phyloP scores from a whole-genome alignment of 2,888 invertebrate genomes.

The Sepioteuthis lessoniana region DNA sequence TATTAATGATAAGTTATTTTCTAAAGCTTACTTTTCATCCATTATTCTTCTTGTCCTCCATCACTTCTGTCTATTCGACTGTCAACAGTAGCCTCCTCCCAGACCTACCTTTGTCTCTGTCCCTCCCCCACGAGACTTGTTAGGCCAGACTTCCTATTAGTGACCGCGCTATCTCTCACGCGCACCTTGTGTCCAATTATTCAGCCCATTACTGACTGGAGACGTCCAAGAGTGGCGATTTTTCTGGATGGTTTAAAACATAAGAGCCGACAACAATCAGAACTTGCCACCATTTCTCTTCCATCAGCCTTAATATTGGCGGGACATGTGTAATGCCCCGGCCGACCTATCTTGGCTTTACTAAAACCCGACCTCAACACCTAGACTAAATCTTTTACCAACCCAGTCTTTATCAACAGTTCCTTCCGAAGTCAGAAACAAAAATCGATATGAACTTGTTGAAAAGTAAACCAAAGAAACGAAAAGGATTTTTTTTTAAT shows the following conservation, averaged over 20 bases:
- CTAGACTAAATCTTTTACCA: neutral
- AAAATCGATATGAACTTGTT: neutral
- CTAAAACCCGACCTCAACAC: neutral
- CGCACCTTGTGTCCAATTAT: constrained; percentile 23
- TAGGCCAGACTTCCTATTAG: constrained; percentile 11
- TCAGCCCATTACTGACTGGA: neutral
- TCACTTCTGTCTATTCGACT: neutral
- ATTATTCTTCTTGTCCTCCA: neutral
- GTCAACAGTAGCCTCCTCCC: neutral
- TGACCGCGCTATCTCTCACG: neutral
- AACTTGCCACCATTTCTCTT: neutral
- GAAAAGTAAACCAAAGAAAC: neutral
- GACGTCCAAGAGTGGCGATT: constrained; percentile 33
- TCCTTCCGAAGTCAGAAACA: neutral
- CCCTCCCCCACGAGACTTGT: neutral
- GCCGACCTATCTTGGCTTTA: neutral
- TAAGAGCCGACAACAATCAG: constrained; percentile 1
- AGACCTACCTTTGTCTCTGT: neutral
- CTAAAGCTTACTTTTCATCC: neutral
- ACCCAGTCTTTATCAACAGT: neutral
- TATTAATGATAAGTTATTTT: neutral
- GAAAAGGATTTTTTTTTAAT: neutral
- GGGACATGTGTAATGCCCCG: constrained; percentile 15
- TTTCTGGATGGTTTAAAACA: constrained; percentile 9
- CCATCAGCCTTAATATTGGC: neutral